Percentiles rank a stretch among this genome's conserved stretches.
These are phyloP conservation scores for Lamprotornis superbus DNA, from an alignment of 2,113 vertebrate genomes.

Conservation along the genomic window DNA sequence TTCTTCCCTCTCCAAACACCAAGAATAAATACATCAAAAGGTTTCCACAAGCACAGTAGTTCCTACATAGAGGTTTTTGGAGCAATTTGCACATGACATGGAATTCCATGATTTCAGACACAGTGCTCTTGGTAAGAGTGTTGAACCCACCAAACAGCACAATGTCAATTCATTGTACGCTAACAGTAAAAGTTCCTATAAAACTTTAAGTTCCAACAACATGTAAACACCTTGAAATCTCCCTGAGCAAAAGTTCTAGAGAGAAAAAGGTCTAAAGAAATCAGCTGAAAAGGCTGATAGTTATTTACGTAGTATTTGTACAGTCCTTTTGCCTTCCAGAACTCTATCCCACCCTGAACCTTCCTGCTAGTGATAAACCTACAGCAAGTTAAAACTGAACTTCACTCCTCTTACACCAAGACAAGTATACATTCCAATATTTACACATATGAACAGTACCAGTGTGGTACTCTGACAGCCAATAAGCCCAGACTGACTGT, in stretches of 20 bases:
- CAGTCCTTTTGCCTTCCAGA: background rate
- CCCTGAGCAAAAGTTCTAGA: background rate
- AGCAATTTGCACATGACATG: background rate
- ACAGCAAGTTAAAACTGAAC: background rate
- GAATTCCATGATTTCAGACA: background rate
- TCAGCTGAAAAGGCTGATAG: background rate
- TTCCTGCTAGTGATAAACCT: background rate
- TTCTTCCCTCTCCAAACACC: background rate
- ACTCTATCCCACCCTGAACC: background rate
- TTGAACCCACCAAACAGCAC: background rate
- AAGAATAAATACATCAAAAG: background rate
- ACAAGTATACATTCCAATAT: background rate
- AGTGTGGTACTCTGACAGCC: background rate
- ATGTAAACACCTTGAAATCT: background rate
- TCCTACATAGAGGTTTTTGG: background rate
- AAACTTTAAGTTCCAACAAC: background rate
- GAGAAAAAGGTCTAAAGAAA: background rate
- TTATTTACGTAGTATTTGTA: background rate
- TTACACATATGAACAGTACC: background rate
- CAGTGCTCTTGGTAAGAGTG: background rate
- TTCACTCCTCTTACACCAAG: background rate
- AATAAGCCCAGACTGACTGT: background rate
- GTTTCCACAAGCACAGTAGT: background rate
- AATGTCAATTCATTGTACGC: background rate
- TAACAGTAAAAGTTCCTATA: background rate